These are phyloP conservation scores for Ophion ventricosus DNA, from an alignment of 2,888 invertebrate genomes.

Conservation along the genomic window DNA sequence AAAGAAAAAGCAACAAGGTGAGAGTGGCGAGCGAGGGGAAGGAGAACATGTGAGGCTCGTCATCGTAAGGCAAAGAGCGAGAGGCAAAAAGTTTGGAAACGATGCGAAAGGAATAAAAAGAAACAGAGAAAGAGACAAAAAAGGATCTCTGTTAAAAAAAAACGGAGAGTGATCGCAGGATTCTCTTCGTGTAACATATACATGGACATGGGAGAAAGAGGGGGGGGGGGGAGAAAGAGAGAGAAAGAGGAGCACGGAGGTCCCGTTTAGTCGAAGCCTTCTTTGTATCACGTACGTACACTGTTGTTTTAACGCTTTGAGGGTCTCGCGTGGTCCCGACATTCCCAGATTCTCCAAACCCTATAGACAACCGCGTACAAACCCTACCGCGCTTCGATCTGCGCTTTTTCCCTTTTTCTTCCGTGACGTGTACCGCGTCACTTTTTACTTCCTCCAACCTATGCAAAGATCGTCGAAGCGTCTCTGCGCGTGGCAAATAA, in stretches of 20 bases:
- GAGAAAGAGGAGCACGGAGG: slow-evolving; percentile 57
- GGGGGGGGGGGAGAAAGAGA: slow-evolving; percentile 28
- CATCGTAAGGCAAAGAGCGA: slow-evolving; percentile 50
- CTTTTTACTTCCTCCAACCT: slow-evolving; percentile 60
- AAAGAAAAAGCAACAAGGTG: slow-evolving; percentile 31
- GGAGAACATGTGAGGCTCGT: slow-evolving; percentile 24
- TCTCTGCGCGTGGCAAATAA: not conserved
- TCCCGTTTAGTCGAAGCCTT: slow-evolving; percentile 63
- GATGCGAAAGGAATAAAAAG: slow-evolving; percentile 61
- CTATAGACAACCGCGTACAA: slow-evolving; percentile 11
- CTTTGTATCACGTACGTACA: slow-evolving; percentile 71
- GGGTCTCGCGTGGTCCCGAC: slow-evolving; percentile 53
- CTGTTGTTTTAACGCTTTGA: slow-evolving; percentile 74
- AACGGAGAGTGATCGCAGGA: slow-evolving; percentile 65
- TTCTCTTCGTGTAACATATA: slow-evolving; percentile 36
- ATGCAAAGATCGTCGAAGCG: slow-evolving; percentile 65
- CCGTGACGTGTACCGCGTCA: slow-evolving; percentile 1
- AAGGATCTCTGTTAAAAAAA: slow-evolving; percentile 52
- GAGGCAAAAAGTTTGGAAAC: slow-evolving; percentile 63
- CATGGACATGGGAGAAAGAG: slow-evolving; percentile 37
- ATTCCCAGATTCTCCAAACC: slow-evolving; percentile 53
- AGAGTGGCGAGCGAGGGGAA: slow-evolving; percentile 26
- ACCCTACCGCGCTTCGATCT: slow-evolving; percentile 26
- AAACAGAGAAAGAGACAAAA: slow-evolving; percentile 47
- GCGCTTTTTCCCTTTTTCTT: slow-evolving; percentile 57